Percentiles rank a stretch among this genome's conserved stretches.
Conservation (phyloP, 2,888 invertebrate species). For the Sesia apiformis region DNA sequence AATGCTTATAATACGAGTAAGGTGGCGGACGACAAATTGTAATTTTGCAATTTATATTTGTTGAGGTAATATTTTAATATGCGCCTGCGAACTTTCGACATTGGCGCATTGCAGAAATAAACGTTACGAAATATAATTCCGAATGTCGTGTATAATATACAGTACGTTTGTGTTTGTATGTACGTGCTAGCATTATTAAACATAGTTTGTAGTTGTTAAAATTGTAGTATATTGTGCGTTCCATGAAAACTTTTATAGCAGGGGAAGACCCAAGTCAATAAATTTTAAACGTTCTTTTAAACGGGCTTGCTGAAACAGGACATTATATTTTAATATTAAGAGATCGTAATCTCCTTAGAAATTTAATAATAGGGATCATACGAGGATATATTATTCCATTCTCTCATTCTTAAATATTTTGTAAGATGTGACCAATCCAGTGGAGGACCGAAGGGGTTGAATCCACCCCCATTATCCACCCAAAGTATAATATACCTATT, state of each 20-base stretch:
- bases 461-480: no score
- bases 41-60: not conserved
- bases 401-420: slow-evolving; percentile 21
- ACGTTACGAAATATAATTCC: slow-evolving; percentile 40
- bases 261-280: slow-evolving; percentile 43
- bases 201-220: slow-evolving; percentile 30
- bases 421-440: not conserved
- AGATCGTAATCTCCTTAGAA: slow-evolving; percentile 52
- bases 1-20: no score
- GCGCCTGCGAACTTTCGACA: slow-evolving; percentile 26
- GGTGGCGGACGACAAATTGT: not conserved
- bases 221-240: slow-evolving; percentile 44
- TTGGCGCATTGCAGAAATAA: slow-evolving; percentile 50
- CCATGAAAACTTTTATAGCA: slow-evolving; percentile 44
- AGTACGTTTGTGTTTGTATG: slow-evolving; percentile 10
- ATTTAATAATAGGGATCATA: slow-evolving; percentile 52
- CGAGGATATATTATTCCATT: slow-evolving; percentile 27
- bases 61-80: slow-evolving; percentile 10
- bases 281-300: slow-evolving; percentile 43
- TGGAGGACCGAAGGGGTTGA: no score
- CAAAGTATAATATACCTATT: no score
- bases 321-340: slow-evolving; percentile 53
- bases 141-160: slow-evolving; percentile 11
- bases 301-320: slow-evolving; percentile 41
- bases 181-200: slow-evolving; percentile 21